Conservation (phyloP, 2,113 vertebrate species). For the Ailurus styani region DNA sequence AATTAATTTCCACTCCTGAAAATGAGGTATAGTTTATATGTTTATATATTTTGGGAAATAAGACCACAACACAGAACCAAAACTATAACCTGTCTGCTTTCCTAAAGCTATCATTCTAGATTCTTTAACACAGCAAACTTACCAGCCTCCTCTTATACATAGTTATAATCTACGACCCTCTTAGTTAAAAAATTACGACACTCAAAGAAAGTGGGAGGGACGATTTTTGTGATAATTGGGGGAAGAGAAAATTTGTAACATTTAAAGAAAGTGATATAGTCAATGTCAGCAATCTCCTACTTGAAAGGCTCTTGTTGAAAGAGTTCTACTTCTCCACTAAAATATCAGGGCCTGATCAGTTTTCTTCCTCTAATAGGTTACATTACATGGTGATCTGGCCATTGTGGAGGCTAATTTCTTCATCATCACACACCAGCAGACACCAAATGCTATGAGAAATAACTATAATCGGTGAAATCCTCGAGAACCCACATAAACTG, state of each 20-base stretch:
- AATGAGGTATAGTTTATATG: background rate
- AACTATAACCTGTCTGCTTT: background rate
- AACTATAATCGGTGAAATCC: background rate
- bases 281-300: background rate
- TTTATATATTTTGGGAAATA: background rate
- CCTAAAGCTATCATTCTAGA: background rate
- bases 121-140: background rate
- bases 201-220: background rate
- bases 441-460: background rate
- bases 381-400: background rate
- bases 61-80: background rate
- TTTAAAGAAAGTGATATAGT: background rate
- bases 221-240: background rate
- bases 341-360: background rate
- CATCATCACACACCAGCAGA: background rate
- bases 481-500: background rate
- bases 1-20: conserved; percentile 20
- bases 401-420: background rate
- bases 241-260: background rate
- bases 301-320: background rate
- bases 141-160: background rate
- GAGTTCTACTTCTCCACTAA: background rate
- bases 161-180: background rate
- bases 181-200: background rate
- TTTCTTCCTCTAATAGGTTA: background rate